Conservation (phyloP, 2,113 vertebrate genomes). For the Dromas ardeola region DNA sequence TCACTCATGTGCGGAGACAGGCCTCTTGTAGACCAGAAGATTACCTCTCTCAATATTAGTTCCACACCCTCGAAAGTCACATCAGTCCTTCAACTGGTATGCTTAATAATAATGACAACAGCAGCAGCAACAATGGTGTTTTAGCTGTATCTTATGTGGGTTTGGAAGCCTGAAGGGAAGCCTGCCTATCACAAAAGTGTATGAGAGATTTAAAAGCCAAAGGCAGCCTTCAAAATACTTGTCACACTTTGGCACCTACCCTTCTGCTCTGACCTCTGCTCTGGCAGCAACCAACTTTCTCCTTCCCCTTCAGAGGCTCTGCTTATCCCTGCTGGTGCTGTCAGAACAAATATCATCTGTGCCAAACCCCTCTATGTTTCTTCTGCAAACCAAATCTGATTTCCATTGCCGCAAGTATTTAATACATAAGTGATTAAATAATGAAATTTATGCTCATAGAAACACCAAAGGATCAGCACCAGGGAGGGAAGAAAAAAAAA, state of each 20-base stretch:
- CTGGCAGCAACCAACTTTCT: not conserved
- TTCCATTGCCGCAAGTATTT: not conserved
- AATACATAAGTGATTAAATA: not conserved
- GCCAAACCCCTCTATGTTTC: not conserved
- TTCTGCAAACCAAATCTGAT: not conserved
- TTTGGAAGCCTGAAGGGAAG: not conserved
- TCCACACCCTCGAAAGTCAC: not conserved
- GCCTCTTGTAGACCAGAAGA: not conserved
- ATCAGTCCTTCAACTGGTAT: not conserved
- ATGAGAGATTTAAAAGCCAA: not conserved
- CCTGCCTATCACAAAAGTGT: not conserved
- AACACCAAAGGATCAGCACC: not conserved
- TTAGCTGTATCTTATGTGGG: rapidly evolving
- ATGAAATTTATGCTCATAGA: not conserved
- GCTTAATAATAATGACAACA: not conserved
- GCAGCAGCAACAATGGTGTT: not conserved
- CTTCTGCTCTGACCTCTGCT: not conserved
- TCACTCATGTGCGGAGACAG: not conserved
- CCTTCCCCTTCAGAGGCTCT: not conserved
- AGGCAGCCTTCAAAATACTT: not conserved
- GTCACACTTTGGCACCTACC: not conserved
- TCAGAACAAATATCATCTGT: not conserved
- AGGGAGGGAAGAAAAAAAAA: not conserved
- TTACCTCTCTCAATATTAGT: not conserved
- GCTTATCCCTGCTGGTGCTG: not conserved